Evolutionary conservation across 2,113 vertebrate genomes (phyloP).

Genomic region (Trichechus manatus): DNA sequence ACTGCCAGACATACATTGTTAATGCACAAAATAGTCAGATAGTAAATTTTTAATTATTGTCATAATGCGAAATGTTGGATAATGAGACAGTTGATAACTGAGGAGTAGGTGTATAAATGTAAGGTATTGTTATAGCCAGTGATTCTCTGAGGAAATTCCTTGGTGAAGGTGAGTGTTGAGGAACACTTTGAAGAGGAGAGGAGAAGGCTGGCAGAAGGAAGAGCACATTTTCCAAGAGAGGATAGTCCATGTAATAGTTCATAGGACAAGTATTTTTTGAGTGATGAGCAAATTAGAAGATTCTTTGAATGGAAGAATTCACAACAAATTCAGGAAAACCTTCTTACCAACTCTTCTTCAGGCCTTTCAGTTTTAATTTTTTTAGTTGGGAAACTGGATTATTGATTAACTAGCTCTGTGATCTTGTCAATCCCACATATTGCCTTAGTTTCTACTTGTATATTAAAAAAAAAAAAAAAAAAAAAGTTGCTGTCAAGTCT

Average conservation of each 20-base stretch:
- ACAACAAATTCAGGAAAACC: neutral
- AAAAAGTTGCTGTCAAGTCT: too few species aligned
- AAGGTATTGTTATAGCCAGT: neutral
- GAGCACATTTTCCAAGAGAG: neutral
- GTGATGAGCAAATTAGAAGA: neutral
- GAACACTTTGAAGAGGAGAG: neutral
- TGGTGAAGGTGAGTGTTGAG: neutral
- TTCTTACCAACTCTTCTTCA: neutral
- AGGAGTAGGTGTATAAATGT: neutral
- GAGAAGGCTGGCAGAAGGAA: neutral
- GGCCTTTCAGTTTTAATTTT: neutral
- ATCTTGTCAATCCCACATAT: neutral
- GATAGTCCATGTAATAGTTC: neutral
- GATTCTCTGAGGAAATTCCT: neutral
- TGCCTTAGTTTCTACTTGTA: neutral
- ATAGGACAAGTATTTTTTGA: neutral
- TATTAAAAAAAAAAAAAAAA: too few species aligned
- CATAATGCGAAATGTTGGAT: too few species aligned
- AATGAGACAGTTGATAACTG: too few species aligned
- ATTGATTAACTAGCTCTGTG: neutral
- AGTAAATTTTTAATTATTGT: too few species aligned
- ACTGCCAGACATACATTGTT: too few species aligned
- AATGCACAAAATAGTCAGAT: too few species aligned
- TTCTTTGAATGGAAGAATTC: neutral
- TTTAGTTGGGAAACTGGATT: neutral